phyloP scores from a whole-genome alignment of 2,797 vertebrate species.

The Onychomys arenicola region DNA sequence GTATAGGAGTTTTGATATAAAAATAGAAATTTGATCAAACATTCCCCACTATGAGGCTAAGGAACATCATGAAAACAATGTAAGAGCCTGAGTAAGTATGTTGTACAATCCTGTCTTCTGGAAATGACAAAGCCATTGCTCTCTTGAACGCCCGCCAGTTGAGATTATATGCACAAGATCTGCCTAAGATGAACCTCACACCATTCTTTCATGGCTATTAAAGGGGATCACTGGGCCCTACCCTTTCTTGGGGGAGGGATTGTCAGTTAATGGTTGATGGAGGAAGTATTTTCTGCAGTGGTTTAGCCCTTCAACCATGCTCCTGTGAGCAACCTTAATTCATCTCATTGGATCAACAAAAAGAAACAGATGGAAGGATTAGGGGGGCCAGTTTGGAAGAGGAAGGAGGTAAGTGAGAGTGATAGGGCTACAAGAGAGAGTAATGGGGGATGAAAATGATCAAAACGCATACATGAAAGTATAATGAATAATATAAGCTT shows the following conservation, averaged over 20 bases:
- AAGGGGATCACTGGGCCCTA: not conserved
- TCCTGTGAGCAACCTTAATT: not conserved
- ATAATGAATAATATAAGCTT: not conserved
- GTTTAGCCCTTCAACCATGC: not conserved
- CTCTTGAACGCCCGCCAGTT: not conserved
- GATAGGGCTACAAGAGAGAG: not conserved
- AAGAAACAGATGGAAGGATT: not conserved
- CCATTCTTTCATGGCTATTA: not conserved
- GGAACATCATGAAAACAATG: not conserved
- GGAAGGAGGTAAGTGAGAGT: not conserved
- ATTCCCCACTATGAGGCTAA: not conserved
- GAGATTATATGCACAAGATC: not conserved
- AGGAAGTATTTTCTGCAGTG: not conserved
- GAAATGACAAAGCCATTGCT: not conserved
- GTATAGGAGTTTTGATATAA: not conserved
- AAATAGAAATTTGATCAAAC: not conserved
- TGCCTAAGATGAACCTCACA: not conserved
- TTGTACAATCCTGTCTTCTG: not conserved
- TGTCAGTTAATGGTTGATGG: not conserved
- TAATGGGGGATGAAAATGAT: not conserved
- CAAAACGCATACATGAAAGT: not conserved
- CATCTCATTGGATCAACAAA: too few species aligned
- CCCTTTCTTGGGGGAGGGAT: not conserved
- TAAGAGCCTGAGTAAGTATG: not conserved
- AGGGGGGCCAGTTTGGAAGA: not conserved